Conservation (phyloP, 2,797 vertebrate genomes). For the Ctenopoma multispine region DNA sequence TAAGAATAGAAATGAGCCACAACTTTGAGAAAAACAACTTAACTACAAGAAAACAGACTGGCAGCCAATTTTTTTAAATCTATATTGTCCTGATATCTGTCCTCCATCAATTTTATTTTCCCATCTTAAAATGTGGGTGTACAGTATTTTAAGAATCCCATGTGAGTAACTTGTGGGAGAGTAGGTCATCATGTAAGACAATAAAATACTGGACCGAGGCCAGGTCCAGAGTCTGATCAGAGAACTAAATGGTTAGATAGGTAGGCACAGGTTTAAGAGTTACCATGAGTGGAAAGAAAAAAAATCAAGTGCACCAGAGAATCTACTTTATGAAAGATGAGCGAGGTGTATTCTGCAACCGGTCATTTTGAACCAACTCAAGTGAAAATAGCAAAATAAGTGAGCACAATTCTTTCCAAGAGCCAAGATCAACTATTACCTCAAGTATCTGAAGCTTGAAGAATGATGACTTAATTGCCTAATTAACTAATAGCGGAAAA, state of each 20-base stretch:
- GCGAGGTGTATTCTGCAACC: conserved; percentile 31
- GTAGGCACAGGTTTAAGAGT: not conserved
- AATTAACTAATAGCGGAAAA: conserved; percentile 76
- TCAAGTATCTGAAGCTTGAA: conserved; percentile 51
- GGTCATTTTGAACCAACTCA: conserved; percentile 43
- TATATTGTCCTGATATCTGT: not conserved
- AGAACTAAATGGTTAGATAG: conserved; percentile 10
- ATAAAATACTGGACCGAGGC: conserved; percentile 20
- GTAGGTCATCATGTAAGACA: conserved; percentile 10
- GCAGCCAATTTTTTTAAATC: not conserved
- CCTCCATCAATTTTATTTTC: conserved; percentile 20
- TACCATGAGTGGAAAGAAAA: not conserved
- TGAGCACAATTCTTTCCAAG: conserved; percentile 31
- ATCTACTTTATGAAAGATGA: conserved; percentile 15
- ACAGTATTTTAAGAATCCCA: conserved; percentile 33
- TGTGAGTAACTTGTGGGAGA: conserved; percentile 20
- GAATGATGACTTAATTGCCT: conserved; percentile 71
- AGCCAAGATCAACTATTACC: conserved; percentile 79
- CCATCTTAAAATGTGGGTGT: conserved; percentile 17
- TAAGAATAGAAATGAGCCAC: conserved; percentile 14
- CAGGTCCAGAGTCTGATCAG: conserved; percentile 39
- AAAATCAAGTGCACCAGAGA: not conserved
- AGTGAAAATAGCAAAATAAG: conserved; percentile 53
- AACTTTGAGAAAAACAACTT: conserved; percentile 19
- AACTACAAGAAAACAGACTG: conserved; percentile 1